These are phyloP conservation scores for Dione juno DNA, from an alignment of 2,888 invertebrate species.

Conservation along the genomic window DNA sequence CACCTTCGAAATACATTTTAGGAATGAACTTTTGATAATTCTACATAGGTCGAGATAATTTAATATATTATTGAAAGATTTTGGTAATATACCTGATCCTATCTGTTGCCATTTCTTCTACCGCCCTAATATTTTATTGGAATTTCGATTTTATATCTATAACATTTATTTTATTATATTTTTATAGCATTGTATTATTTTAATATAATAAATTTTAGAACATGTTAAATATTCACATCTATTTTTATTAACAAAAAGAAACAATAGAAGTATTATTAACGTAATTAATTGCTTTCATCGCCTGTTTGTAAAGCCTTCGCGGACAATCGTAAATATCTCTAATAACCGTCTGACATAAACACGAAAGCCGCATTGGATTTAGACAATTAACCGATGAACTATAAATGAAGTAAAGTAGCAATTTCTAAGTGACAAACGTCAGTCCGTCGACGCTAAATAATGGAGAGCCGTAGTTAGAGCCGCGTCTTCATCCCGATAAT, in stretches of 20 bases:
- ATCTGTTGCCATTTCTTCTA: no score
- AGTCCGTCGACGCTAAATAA: constrained; percentile 79
- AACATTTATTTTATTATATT: no score
- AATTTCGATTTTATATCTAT: no score
- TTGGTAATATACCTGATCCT: no score
- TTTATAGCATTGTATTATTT: no score
- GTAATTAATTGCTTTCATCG: constrained; percentile 25
- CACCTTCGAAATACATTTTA: no score
- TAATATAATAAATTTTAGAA: no score
- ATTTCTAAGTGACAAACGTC: constrained; percentile 80
- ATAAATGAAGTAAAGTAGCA: constrained; percentile 78
- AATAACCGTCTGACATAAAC: constrained; percentile 47
- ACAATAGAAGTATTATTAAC: constrained; percentile 17
- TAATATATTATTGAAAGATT: no score
- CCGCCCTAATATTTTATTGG: no score
- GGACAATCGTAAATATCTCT: constrained; percentile 49
- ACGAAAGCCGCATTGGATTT: constrained; percentile 37
- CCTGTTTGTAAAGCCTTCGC: constrained; percentile 13
- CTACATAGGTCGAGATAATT: no score
- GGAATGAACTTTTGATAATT: no score
- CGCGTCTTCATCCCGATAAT: constrained; percentile 82
- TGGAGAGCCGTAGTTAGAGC: constrained; percentile 78
- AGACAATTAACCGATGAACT: constrained; percentile 71
- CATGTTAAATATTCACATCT: not conserved
- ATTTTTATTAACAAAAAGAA: not conserved